These are phyloP conservation scores for Polypedilum pembai DNA, from an alignment of 1,140 invertebrate genomes.

Conservation along the genomic window DNA sequence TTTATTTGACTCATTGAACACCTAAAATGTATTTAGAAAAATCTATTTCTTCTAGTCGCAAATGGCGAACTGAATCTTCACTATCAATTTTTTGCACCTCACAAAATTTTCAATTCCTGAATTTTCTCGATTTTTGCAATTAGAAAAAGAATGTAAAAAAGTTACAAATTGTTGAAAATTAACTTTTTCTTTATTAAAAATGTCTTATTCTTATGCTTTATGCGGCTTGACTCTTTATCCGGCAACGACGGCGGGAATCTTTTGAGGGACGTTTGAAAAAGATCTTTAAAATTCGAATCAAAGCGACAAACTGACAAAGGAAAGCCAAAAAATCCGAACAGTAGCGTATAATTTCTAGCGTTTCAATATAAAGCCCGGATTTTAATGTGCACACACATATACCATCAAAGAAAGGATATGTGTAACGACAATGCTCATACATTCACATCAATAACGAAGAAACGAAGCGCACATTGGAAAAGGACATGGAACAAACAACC, in stretches of 20 bases:
- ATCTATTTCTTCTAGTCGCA: no score
- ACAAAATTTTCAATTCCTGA: not conserved
- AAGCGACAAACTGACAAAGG: constrained; percentile 26
- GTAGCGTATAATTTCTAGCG: constrained; percentile 2
- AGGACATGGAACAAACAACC: not conserved
- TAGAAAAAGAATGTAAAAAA: not conserved
- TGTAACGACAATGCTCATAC: not conserved
- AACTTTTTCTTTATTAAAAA: not conserved
- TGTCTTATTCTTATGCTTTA: not conserved
- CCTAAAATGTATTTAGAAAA: not conserved
- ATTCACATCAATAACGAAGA: not conserved
- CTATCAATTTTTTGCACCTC: not conserved
- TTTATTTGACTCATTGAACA: not conserved
- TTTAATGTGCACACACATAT: not conserved
- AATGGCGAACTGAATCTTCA: not conserved
- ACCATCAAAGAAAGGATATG: not conserved
- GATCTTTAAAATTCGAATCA: constrained; percentile 27
- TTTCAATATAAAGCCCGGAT: not conserved
- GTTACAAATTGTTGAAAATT: no score
- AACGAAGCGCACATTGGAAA: not conserved
- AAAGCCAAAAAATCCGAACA: constrained; percentile 23
- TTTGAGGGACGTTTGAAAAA: constrained; percentile 1
- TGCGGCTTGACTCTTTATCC: not conserved
- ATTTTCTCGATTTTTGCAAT: not conserved
- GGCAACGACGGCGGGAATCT: not conserved